Evolutionary conservation across 2,888 invertebrate genomes (phyloP), one percentile per base, ranked within the genome.

Genomic region (Nowickia ferox): DNA sequence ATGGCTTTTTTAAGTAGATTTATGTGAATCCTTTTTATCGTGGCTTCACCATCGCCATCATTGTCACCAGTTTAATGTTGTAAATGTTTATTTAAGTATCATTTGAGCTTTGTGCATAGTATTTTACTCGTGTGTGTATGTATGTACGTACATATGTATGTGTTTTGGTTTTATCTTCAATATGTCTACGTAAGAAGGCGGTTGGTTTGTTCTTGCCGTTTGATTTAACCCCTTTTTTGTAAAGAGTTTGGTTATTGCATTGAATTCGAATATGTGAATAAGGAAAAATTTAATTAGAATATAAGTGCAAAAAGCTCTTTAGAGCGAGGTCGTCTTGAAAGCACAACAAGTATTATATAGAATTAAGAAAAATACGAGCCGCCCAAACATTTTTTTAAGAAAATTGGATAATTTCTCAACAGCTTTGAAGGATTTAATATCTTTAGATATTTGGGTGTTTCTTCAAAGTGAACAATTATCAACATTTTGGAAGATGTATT

Each of bases 41-140:
- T 61, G 75, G 44, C 61, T 51, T n/a, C 44, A 10, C 53, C 66
- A 59, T 51, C 44, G 44, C 42, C 63, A 53, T 81, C 59, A 68
- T 69, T 61, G 53, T 69, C 75, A 75, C 19, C 61, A 59, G n/a
- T 17, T 59, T 53, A 51, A 53, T 68, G 48, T 59, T 68, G 74
- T 40, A 42, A 81, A 72, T 65, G 72, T 84, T 78, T 84, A 61
- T 65, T 65, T 59, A 59, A 72, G 65, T 77, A 77, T 72, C 71
- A 38, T 44, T 63, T 57, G 44, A 22, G 57, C 22, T 51, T 74
- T 55, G 46, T 72, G 79, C 72, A 66, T 80, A 57, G 13, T 42
- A 8, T 57, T 38, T 0, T 53, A 30, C 30, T 30, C 30, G 4
- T 30, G 30, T 30, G 30, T 6, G 0, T 30, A 6, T 30, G 30